These are phyloP conservation scores for Agelas oroides DNA, from an alignment of 37 sponge, comb jelly and placozoan species.

Conservation along the genomic window DNA sequence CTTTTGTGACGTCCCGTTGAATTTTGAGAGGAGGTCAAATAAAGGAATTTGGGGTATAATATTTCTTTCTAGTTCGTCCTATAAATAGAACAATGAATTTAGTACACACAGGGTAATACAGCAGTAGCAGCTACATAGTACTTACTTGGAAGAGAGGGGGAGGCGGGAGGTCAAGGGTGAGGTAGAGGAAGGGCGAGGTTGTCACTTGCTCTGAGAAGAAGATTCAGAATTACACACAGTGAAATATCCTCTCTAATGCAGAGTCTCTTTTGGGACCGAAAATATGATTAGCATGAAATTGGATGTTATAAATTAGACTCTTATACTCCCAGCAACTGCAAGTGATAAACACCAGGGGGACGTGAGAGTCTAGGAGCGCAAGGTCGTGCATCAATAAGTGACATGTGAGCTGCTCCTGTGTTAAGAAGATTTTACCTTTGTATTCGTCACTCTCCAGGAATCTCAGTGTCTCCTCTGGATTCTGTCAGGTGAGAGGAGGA, in stretches of 20 bases:
- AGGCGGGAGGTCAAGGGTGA: constrained; percentile 94
- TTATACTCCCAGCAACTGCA: too few relatives aligned
- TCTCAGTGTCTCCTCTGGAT: constrained; percentile 39
- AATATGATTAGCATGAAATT: too few relatives aligned
- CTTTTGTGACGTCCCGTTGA: constrained; percentile 84
- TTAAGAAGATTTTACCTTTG: too few relatives aligned
- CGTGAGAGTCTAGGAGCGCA: too few relatives aligned
- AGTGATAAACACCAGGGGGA: too few relatives aligned
- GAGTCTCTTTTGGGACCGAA: too few relatives aligned
- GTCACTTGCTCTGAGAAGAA: constrained; percentile 54
- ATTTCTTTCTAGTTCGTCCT: constrained; percentile 96
- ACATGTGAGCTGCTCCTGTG: too few relatives aligned
- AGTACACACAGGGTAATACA: background rate
- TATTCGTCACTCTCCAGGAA: constrained; percentile 77
- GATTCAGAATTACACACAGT: background rate
- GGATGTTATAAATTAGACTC: too few relatives aligned
- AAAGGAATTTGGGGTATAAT: constrained; percentile 96
- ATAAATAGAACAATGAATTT: background rate
- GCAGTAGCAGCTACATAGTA: too few relatives aligned
- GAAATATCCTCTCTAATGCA: too few relatives aligned
- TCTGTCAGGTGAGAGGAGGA: constrained; percentile 14
- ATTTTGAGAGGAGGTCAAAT: constrained; percentile 89
- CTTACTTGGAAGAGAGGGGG: constrained; percentile 91
- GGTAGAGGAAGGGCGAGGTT: constrained; percentile 86
- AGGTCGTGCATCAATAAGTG: too few relatives aligned